Evolutionary conservation across 2,113 vertebrate genomes (phyloP).

Genomic region (Psammodynastes pulverulentus): DNA sequence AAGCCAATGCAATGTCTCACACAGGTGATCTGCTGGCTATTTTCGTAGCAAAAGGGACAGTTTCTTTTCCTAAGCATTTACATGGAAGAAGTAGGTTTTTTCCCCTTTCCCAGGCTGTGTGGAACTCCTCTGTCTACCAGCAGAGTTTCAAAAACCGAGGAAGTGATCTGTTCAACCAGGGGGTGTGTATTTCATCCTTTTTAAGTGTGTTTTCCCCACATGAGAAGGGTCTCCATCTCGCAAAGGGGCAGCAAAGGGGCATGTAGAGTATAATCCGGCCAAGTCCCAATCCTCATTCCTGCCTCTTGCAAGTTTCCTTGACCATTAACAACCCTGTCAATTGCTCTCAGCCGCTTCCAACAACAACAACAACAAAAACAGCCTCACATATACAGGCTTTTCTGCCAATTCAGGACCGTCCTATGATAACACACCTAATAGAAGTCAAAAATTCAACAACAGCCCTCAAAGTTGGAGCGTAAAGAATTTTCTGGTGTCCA

Average conservation of each 20-base stretch:
- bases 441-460: background rate
- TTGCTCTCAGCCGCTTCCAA: background rate
- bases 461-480: background rate
- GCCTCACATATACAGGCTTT: background rate
- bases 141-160: background rate
- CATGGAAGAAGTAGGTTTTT: background rate
- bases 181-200: too few species aligned
- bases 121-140: background rate
- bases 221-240: background rate
- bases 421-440: too few species aligned
- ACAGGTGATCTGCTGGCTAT: slow-evolving; percentile 53
- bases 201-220: background rate
- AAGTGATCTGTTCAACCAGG: background rate
- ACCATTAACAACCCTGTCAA: background rate
- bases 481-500: background rate
- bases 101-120: background rate
- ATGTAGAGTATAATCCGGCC: too few species aligned
- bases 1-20: slow-evolving; percentile 48
- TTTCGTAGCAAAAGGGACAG: slow-evolving; percentile 57
- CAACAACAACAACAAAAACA: background rate
- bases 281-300: background rate
- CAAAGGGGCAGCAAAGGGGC: background rate
- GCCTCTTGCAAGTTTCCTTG: background rate
- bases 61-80: slow-evolving; percentile 40
- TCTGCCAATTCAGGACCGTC: background rate